These are phyloP conservation scores for Nymphalis polychloros DNA, from an alignment of 2,888 invertebrate genomes.

Conservation along the genomic window DNA sequence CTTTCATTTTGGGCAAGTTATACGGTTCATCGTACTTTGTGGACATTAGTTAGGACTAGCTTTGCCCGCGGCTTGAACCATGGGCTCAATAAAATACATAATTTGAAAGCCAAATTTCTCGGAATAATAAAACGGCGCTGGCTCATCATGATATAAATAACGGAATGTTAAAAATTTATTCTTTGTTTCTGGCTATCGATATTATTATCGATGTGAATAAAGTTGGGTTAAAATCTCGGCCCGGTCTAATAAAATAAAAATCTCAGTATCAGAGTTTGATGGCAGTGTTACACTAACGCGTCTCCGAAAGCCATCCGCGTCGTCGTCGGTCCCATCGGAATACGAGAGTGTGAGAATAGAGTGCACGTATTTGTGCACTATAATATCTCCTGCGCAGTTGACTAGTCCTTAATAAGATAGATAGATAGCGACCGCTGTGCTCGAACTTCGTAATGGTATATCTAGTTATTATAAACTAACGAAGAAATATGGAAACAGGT, in stretches of 20 bases:
- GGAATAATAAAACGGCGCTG: slow-evolving; percentile 16
- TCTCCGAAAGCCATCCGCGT: no score
- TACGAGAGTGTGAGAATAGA: no score
- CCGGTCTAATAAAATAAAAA: background rate
- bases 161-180: background rate
- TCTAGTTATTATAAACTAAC: background rate
- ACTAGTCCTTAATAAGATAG: no score
- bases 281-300: no score
- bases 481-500: background rate
- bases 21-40: slow-evolving; percentile 72
- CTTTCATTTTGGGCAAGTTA: slow-evolving; percentile 68
- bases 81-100: slow-evolving; percentile 10
- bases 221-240: background rate
- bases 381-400: no score
- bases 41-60: slow-evolving; percentile 42
- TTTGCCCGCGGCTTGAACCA: slow-evolving; percentile 33
- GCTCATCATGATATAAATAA: slow-evolving; percentile 1
- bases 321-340: no score
- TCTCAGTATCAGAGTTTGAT: background rate
- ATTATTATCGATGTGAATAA: background rate
- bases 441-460: background rate
- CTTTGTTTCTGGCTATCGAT: background rate
- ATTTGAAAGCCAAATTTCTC: slow-evolving; percentile 23
- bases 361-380: no score
- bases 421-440: no score